Percentiles rank a stretch among this genome's conserved stretches.
These are phyloP conservation scores for Clunio marinus DNA, from an alignment of 2,888 invertebrate species.

Conservation along the genomic window DNA sequence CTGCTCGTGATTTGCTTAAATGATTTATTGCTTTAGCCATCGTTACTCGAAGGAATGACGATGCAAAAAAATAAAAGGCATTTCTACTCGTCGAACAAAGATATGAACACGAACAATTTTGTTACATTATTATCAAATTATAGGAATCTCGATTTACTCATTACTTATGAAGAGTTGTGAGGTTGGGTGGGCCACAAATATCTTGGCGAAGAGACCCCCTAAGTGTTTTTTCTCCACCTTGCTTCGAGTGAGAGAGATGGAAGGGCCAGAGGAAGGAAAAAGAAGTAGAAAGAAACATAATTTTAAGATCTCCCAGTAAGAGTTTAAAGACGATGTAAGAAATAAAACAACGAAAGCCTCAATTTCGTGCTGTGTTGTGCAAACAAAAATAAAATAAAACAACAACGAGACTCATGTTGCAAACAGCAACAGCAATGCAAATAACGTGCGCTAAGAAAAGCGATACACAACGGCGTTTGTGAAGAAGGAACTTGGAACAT, in stretches of 20 bases:
- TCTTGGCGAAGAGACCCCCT: conserved; percentile 1
- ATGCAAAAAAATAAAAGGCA: conserved; percentile 26
- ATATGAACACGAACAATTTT: conserved; percentile 35
- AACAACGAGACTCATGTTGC: conserved; percentile 4
- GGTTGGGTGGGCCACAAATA: conserved; percentile 28
- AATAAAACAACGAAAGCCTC: conserved; percentile 15
- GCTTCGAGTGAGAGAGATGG: neutral
- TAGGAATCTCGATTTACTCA: conserved; percentile 35
- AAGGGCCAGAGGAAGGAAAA: neutral
- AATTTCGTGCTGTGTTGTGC: conserved; percentile 16
- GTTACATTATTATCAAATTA: conserved; percentile 38
- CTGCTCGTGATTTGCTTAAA: conserved; percentile 34
- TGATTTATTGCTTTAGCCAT: conserved; percentile 31
- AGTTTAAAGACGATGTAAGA: neutral
- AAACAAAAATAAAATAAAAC: neutral
- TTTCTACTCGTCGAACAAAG: neutral
- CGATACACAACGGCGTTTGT: conserved; percentile 4
- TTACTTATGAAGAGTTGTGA: conserved; percentile 27
- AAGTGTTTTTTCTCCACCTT: conserved; percentile 36
- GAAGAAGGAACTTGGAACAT: conserved; percentile 4
- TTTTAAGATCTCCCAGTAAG: conserved; percentile 31
- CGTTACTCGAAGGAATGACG: conserved; percentile 22
- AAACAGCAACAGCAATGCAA: neutral
- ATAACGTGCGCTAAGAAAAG: conserved; percentile 15
- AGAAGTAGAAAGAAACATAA: neutral